Evolutionary conservation across 2,888 invertebrate genomes (phyloP).

Genomic region (Hecatera dysodea): DNA sequence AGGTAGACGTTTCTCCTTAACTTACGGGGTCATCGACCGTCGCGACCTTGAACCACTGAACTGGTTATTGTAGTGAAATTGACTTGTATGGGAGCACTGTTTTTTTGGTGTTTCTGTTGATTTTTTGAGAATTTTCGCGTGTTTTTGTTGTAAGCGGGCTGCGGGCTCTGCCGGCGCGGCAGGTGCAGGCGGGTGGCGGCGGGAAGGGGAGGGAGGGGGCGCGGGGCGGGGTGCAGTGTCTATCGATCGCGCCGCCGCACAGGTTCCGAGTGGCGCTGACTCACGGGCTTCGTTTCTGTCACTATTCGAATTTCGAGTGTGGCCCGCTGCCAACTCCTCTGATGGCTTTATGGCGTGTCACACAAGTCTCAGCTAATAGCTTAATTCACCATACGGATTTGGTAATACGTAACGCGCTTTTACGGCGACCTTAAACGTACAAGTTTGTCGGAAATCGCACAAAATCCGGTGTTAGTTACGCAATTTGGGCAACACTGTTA

Average conservation of each 20-base stretch:
- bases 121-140: conserved; percentile 69
- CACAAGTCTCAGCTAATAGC: conserved; percentile 76
- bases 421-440: conserved; percentile 40
- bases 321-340: conserved; percentile 84
- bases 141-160: conserved; percentile 72
- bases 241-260: conserved; percentile 89
- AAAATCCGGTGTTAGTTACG: conserved; percentile 19
- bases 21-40: conserved; percentile 75
- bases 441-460: conserved; percentile 20
- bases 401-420: conserved; percentile 46
- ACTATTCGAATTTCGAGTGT: conserved; percentile 77
- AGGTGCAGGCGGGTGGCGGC: conserved; percentile 75
- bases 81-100: conserved; percentile 69
- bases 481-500: conserved; percentile 5
- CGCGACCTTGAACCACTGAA: conserved; percentile 83
- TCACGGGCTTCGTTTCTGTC: conserved; percentile 81
- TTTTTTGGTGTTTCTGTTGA: conserved; percentile 67
- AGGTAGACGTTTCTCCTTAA: conserved; percentile 74
- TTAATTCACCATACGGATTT: conserved; percentile 71
- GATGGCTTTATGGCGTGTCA: conserved; percentile 81
- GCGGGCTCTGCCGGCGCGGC: conserved; percentile 76
- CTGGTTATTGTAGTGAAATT: conserved; percentile 70
- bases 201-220: conserved; percentile 67
- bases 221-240: conserved; percentile 79
- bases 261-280: conserved; percentile 83